Base-by-base conservation (phyloP, 2,888 invertebrate species). In the Pinctada fucata region DNA sequence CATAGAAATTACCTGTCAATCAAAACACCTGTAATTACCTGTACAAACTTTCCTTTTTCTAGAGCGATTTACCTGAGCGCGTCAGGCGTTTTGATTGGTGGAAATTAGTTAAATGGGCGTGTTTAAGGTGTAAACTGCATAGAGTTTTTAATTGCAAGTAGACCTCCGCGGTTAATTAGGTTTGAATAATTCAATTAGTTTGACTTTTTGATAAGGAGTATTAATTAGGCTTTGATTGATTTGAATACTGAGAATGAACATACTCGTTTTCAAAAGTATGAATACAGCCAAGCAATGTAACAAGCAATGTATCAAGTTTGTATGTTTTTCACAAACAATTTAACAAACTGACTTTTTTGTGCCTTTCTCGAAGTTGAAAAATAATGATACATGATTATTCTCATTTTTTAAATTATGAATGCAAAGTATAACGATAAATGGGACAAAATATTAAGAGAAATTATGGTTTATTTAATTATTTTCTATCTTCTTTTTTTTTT, bases 11-110 rank as follows among this genome's bases (percentile, higher is more conserved):
- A 8, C 16, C 74, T 66, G 74, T 74, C 74, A 74, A 74, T 74
- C 74, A 74, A 6, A 3, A 16, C 48, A 74, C 50, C 49, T 74
- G 74, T 74, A 74, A 74, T 74, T 74, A 74, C 48, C 65, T 63
- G 50, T 63, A 49, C n/a, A 66, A n/a, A 68, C 68, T 45, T 47
- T 10, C 10, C 6, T 31, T 8, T 13, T 16, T 45, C 8, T 58
- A 58, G 8, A 13, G 13, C 58, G 58, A 58, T 68, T 47, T 45
- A 47, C 16, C 47, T 8, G 47, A 68, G 48, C 10, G 10, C 16
- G 13, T 68, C 6, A 3, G 10, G 68, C 16, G 68, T 45, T 16
- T 45, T 68, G 68, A 68, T 68, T 68, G 68, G 68, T 68, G 6
- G 58, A 58, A 10, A 58, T 58, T 58, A 10, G 6, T 58, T 58